Evolutionary conservation across 2,113 vertebrate species (phyloP).

Genomic region (Hemicordylus capensis): DNA sequence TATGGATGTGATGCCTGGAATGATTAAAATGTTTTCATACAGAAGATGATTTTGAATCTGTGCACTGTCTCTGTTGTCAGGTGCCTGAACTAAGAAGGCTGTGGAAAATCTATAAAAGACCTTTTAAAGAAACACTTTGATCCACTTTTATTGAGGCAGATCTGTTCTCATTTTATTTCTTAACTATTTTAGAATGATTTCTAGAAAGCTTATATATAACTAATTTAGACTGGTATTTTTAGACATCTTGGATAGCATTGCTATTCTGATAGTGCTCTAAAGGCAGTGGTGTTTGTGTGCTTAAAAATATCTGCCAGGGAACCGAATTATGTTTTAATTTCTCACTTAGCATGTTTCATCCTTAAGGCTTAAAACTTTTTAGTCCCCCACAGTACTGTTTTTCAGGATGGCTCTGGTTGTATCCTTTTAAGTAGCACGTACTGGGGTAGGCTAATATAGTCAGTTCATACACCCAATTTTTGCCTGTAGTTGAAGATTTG

Average conservation of each 20-base stretch:
- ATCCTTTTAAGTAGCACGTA: not conserved
- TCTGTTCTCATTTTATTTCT: conserved; percentile 46
- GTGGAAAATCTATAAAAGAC: not conserved
- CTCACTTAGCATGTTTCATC: conserved; percentile 53
- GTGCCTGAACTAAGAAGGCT: not conserved
- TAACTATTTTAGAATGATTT: conserved; percentile 47
- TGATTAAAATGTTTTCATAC: no score
- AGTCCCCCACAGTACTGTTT: conserved; percentile 17
- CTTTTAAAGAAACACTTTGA: conserved; percentile 23
- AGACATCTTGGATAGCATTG: conserved; percentile 25
- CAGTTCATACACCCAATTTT: conserved; percentile 41
- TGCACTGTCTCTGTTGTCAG: no score
- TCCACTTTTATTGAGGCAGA: conserved; percentile 40
- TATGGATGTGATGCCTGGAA: no score
- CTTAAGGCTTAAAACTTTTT: conserved; percentile 46
- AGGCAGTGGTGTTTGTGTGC: conserved; percentile 38
- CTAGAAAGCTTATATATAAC: conserved; percentile 44
- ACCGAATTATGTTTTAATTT: conserved; percentile 60
- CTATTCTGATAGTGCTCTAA: conserved; percentile 33
- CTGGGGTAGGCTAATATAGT: not conserved
- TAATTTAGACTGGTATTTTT: conserved; percentile 40
- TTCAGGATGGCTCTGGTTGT: conserved; percentile 42
- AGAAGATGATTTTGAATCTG: no score
- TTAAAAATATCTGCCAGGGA: conserved; percentile 56
- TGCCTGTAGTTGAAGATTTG: conserved; percentile 27